Evolutionary conservation across 2,113 vertebrate species (phyloP), one percentile per base, ranked within the genome.

Genomic region (Pygoscelis adeliae): DNA sequence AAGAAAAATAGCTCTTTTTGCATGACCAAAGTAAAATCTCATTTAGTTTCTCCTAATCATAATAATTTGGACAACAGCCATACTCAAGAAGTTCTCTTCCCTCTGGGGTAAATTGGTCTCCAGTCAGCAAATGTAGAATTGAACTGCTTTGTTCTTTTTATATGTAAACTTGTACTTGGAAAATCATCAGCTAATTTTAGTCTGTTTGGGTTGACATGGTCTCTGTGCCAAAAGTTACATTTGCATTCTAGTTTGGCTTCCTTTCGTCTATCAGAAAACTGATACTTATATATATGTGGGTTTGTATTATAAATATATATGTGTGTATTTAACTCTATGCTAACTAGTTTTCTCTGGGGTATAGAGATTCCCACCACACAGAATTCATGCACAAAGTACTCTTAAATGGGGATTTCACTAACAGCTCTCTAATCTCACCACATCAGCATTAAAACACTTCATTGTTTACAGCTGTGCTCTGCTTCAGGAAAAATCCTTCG

Each of bases 151-250:
- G 72, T 95, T 93, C 84, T 91, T 97, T 95, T 95, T 91, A 82
- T 92, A 94, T 95, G 91, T 88, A 91, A 78, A 90, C 97, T 89
- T 97, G 90, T 92, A 87, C 89, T 76, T 97, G 96, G 97, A 97
- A 97, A 97, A 97, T 83, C 77, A 66, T 92, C 93, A 96, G 70
- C 67, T 97, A 95, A 96, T 88, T 97, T 89, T 95, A 97, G 82
- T 83, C 71, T 94, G 87, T 97, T 98, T 94, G 86, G 84, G 67
- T 90, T 97, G 88, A 96, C 83, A 82, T 89, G 80, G 84, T 90
- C 53, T 63, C 53, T 79, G 88, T 97, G 94, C 93, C 96, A 97
- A 93, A 96, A 96, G 90, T 96, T 88, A 40, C 82, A 96, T 97
- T 92, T 98, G 72, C 87, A 89, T 96, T 95, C 83, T 95, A 90